These are phyloP conservation scores for Baronia brevicornis DNA, from an alignment of 2,888 invertebrate genomes.

Conservation along the genomic window DNA sequence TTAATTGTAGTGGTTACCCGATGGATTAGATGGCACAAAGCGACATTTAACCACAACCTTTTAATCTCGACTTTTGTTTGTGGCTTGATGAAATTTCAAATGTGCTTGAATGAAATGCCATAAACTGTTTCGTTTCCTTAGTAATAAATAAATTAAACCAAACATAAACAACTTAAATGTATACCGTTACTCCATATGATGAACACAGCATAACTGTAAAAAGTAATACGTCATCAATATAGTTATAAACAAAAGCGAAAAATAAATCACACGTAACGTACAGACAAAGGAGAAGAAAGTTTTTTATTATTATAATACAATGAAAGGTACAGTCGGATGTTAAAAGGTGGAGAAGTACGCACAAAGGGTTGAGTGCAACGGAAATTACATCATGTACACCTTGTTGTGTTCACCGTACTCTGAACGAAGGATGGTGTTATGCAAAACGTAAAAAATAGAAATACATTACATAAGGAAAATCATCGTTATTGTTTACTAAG, in stretches of 20 bases:
- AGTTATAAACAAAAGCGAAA: slow-evolving; percentile 18
- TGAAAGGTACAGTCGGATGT: slow-evolving; percentile 25
- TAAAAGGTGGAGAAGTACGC: slow-evolving; percentile 20
- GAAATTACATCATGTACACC: slow-evolving; percentile 40
- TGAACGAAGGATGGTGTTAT: slow-evolving; percentile 19
- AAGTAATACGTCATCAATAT: slow-evolving; percentile 8
- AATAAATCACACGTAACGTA: slow-evolving; percentile 19
- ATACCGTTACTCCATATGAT: slow-evolving; percentile 3
- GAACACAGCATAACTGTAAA: slow-evolving; percentile 2
- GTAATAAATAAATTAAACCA: too few species aligned
- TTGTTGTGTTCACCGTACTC: slow-evolving; percentile 40
- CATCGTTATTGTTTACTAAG: too few species aligned
- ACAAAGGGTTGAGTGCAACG: slow-evolving; percentile 30
- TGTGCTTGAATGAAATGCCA: too few species aligned
- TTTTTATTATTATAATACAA: slow-evolving; percentile 27
- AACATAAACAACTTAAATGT: too few species aligned
- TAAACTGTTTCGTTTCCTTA: too few species aligned
- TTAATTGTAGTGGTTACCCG: too few species aligned
- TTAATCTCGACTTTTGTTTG: too few species aligned
- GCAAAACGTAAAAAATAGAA: slow-evolving; percentile 4
- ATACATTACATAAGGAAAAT: too few species aligned
- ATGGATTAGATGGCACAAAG: too few species aligned
- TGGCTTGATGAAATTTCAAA: too few species aligned
- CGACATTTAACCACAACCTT: too few species aligned
- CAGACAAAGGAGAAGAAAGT: slow-evolving; percentile 26